These are phyloP conservation scores for Parazoanthus atlanticus DNA, from an alignment of 92 coral and sea anemone genomes.

Conservation along the genomic window DNA sequence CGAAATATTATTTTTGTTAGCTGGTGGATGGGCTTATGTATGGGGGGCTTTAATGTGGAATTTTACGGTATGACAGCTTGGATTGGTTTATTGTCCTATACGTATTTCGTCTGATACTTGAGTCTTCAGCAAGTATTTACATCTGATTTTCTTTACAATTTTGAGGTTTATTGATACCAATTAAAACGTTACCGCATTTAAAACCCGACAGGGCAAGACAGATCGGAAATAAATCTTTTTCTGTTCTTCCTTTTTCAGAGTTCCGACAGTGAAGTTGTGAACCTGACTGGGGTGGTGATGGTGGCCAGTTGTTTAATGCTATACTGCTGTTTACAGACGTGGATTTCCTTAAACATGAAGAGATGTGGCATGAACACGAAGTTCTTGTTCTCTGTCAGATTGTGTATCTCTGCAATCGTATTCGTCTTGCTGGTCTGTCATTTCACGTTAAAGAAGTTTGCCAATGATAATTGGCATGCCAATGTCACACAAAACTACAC, in stretches of 20 bases:
- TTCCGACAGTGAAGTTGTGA: slow-evolving; percentile 54
- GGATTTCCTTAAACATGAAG: slow-evolving; percentile 87
- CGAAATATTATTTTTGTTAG: too few species aligned
- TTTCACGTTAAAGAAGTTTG: slow-evolving; percentile 38
- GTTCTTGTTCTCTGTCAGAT: slow-evolving; percentile 64
- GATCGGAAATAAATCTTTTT: neutral
- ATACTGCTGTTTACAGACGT: slow-evolving; percentile 81
- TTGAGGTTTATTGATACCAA: too few species aligned
- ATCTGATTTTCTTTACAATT: too few species aligned
- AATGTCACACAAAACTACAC: slow-evolving; percentile 16
- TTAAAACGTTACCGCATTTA: too few species aligned
- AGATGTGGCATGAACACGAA: slow-evolving; percentile 84
- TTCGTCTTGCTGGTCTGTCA: slow-evolving; percentile 61
- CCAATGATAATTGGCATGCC: slow-evolving; percentile 47
- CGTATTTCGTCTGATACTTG: too few species aligned
- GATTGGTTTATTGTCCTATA: too few species aligned
- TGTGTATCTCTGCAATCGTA: slow-evolving; percentile 43
- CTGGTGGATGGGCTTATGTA: too few species aligned
- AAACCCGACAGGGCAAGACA: neutral
- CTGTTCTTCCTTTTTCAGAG: slow-evolving; percentile 54
- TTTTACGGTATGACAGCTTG: too few species aligned
- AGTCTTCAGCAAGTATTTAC: too few species aligned
- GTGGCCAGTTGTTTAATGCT: slow-evolving; percentile 70
- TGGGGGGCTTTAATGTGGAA: too few species aligned
- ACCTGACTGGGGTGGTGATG: slow-evolving; percentile 74